phyloP scores from a whole-genome alignment of 2,888 invertebrate species.

The Pachymerium ferrugineum region DNA sequence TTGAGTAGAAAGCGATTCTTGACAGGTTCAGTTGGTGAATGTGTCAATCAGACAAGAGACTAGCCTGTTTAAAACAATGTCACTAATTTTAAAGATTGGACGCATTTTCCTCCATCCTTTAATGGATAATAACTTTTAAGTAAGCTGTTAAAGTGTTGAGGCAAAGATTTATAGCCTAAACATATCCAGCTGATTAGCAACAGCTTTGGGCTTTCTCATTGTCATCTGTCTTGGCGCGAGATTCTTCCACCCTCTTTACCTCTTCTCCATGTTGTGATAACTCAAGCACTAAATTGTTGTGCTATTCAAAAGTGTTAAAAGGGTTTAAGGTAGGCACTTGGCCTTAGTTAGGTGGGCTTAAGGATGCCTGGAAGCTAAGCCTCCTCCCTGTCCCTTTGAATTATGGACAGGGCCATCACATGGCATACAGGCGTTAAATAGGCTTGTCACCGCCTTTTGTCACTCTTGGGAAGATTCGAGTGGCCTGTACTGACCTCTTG shows the following conservation, averaged over 20 bases:
- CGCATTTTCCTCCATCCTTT: no score
- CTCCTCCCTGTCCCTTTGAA: constrained; percentile 8
- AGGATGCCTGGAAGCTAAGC: background rate
- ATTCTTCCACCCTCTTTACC: background rate
- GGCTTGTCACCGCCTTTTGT: constrained; percentile 15
- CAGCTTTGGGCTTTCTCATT: constrained; percentile 8
- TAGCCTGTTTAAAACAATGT: background rate
- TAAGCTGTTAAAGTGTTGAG: no score
- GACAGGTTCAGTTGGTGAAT: background rate
- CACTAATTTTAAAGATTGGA: background rate
- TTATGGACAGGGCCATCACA: constrained; percentile 5
- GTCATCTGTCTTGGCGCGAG: background rate
- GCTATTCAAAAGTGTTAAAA: constrained; percentile 8
- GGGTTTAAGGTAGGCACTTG: constrained; percentile 21
- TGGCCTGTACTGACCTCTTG: background rate
- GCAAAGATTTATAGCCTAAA: background rate
- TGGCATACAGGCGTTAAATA: constrained; percentile 5
- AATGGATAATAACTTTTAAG: background rate
- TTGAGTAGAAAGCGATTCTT: background rate
- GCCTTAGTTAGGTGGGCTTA: constrained; percentile 18
- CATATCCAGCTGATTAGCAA: constrained; percentile 15
- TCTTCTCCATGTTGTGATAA: background rate
- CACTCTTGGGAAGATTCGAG: constrained; percentile 10
- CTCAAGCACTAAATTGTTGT: constrained; percentile 21
- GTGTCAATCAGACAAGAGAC: background rate